These are phyloP conservation scores for Zeugodacus cucurbitae DNA, from an alignment of 1,140 invertebrate genomes.

Conservation along the genomic window DNA sequence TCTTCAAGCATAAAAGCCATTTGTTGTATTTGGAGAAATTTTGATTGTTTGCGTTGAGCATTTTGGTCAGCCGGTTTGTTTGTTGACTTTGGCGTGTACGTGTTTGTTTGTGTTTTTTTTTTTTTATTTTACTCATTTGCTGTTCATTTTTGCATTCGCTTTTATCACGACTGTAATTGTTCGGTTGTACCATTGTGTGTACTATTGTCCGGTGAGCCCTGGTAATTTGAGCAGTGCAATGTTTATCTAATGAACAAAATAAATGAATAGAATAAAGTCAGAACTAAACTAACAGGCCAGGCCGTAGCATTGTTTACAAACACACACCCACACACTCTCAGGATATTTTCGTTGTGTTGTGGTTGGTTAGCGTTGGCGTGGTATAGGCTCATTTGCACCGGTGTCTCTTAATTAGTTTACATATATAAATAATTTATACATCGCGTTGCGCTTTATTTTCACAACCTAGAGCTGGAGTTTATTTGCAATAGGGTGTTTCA, in stretches of 20 bases:
- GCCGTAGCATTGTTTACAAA: background rate
- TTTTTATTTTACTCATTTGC: background rate
- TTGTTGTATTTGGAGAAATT: background rate
- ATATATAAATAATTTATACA: background rate
- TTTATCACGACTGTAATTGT: background rate
- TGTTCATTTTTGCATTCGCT: background rate
- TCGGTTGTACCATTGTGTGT: background rate
- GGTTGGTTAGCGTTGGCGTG: background rate
- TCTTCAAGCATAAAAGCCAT: no score
- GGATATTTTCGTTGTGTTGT: background rate
- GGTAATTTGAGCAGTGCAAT: background rate
- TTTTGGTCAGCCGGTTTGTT: background rate
- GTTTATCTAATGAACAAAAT: constrained; percentile 17
- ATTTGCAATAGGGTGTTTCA: background rate
- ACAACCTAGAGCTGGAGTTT: background rate
- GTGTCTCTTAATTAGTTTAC: constrained; percentile 4
- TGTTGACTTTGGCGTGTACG: background rate
- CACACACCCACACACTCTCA: background rate
- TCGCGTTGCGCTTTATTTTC: background rate
- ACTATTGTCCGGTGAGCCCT: background rate
- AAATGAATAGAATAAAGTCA: constrained; percentile 4
- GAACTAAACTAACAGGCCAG: background rate
- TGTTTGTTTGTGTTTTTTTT: background rate
- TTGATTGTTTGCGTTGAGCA: background rate
- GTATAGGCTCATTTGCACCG: background rate